These are phyloP conservation scores for Calephelis perditalis DNA, from an alignment of 2,888 invertebrate genomes.

Conservation along the genomic window DNA sequence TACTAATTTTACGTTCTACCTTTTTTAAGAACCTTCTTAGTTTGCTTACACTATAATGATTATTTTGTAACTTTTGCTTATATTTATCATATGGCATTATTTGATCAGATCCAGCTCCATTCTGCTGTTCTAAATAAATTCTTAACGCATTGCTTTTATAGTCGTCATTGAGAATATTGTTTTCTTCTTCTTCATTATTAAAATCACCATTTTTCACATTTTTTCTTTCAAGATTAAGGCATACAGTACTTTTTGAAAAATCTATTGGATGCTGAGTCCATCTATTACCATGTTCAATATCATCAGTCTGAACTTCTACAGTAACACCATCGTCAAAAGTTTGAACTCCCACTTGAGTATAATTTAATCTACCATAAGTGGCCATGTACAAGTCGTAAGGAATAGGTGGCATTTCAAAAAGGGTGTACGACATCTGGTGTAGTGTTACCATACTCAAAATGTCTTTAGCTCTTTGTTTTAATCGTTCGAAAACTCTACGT, in stretches of 20 bases:
- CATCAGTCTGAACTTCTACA: conserved; percentile 62
- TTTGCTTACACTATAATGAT: conserved; percentile 41
- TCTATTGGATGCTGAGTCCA: conserved; percentile 68
- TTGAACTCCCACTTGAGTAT: conserved; percentile 57
- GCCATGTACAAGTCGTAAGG: conserved; percentile 68
- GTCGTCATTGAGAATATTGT: conserved; percentile 35
- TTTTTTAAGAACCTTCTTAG: conserved; percentile 56
- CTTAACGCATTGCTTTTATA: conserved; percentile 54
- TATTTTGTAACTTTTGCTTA: conserved; percentile 49
- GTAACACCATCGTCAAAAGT: conserved; percentile 65
- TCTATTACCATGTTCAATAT: conserved; percentile 44
- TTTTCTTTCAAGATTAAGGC: conserved; percentile 36
- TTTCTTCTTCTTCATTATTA: conserved; percentile 30
- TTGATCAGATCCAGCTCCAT: conserved; percentile 54
- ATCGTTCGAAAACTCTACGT: conserved; percentile 42
- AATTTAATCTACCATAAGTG: conserved; percentile 61
- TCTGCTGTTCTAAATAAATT: conserved; percentile 63
- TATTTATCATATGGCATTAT: conserved; percentile 55
- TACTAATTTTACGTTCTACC: conserved; percentile 47
- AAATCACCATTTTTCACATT: conserved; percentile 44
- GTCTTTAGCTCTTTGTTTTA: conserved; percentile 58
- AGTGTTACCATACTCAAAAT: conserved; percentile 61
- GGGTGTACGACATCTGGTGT: conserved; percentile 61
- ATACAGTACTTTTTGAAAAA: conserved; percentile 53
- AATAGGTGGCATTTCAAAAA: conserved; percentile 71